A percentile compares a stretch with the other conserved stretches of the same genome.
Conservation (phyloP, 2,797 vertebrate species). For the Acipenser oxyrinchus region DNA sequence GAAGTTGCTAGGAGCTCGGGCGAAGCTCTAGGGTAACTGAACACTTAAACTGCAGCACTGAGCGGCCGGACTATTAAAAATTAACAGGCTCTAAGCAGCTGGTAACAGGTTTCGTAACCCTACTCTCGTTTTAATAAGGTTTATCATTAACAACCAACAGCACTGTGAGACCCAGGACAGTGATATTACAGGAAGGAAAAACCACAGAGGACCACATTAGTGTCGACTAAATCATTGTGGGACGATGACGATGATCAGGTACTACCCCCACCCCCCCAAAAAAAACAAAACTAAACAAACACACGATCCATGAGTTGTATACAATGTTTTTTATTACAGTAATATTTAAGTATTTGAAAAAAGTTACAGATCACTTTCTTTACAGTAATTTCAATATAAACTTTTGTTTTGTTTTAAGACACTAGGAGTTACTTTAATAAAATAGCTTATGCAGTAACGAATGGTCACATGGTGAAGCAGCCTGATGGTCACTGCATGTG, state of each 20-base stretch:
- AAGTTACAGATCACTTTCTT: slow-evolving; percentile 47
- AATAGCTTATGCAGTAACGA: slow-evolving; percentile 65
- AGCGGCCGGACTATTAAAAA: slow-evolving; percentile 51
- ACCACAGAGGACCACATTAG: too few relatives aligned
- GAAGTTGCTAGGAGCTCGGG: slow-evolving; percentile 21
- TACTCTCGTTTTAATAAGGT: slow-evolving; percentile 24
- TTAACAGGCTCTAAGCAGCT: slow-evolving; percentile 41
- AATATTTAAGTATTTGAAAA: slow-evolving; percentile 38
- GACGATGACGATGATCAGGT: too few relatives aligned
- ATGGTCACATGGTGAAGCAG: too few relatives aligned
- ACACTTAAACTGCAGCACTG: slow-evolving; percentile 33
- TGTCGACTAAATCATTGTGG: too few relatives aligned
- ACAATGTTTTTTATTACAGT: slow-evolving; percentile 54
- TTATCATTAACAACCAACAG: background rate
- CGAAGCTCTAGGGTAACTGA: slow-evolving; percentile 21
- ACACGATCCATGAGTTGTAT: slow-evolving; percentile 31
- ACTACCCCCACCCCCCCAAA: slow-evolving; percentile 5
- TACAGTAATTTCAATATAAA: slow-evolving; percentile 45
- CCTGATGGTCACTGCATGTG: too few relatives aligned
- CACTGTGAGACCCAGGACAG: too few relatives aligned
- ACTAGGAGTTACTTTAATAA: slow-evolving; percentile 42
- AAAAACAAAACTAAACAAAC: background rate
- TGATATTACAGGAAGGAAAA: too few relatives aligned
- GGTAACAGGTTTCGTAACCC: slow-evolving; percentile 36
- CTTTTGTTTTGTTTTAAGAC: slow-evolving; percentile 41